phyloP scores from a whole-genome alignment of 2,888 invertebrate genomes.

The Fissipunctia ypsillon region DNA sequence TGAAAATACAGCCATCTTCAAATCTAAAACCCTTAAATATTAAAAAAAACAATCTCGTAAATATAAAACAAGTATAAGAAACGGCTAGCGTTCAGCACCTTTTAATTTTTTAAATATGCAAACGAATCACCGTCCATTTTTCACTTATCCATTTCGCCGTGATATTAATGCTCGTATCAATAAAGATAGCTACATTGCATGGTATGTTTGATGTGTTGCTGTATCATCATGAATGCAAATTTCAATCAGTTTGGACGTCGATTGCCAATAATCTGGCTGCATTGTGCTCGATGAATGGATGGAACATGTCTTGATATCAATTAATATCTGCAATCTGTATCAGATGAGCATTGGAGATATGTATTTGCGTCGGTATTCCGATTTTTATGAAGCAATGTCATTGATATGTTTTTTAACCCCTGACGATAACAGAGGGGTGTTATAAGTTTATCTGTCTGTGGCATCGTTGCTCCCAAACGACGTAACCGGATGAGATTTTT shows the following conservation, averaged over 20 bases:
- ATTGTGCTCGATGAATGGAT: conserved; percentile 26
- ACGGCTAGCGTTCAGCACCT: not conserved
- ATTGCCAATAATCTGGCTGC: conserved; percentile 66
- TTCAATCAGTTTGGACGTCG: conserved; percentile 58
- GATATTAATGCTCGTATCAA: conserved; percentile 26
- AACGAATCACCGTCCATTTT: conserved; percentile 24
- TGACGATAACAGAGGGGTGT: no score
- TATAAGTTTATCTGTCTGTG: no score
- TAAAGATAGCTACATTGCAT: conserved; percentile 17
- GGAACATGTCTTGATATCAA: conserved; percentile 47
- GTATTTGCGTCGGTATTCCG: not conserved
- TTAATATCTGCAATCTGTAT: conserved; percentile 29
- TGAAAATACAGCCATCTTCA: not conserved
- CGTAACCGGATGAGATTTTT: no score
- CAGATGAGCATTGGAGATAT: conserved; percentile 5
- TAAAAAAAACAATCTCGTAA: conserved; percentile 11
- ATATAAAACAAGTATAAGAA: conserved; percentile 19
- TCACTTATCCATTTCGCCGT: conserved; percentile 17
- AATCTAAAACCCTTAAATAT: not conserved
- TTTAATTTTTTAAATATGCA: conserved; percentile 30
- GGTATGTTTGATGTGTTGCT: conserved; percentile 1
- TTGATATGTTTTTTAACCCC: not conserved
- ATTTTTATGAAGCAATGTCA: not conserved
- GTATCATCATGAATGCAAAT: conserved; percentile 58
- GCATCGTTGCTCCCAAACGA: no score